Evolutionary conservation across 2,113 vertebrate genomes (phyloP).

Genomic region (Microtus richardsoni): DNA sequence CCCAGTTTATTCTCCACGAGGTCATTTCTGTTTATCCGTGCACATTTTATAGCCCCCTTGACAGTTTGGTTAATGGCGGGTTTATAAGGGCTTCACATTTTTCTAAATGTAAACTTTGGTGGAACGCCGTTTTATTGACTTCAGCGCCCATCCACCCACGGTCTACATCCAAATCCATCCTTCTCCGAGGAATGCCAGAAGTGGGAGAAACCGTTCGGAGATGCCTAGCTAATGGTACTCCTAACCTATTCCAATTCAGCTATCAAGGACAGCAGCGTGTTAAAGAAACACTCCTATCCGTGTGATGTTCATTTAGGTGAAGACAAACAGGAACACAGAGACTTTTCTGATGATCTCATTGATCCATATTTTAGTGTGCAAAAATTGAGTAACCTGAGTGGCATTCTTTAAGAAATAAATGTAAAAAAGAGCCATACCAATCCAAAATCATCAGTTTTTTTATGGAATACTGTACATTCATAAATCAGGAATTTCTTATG

Average conservation of each 20-base stretch:
- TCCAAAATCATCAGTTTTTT: background rate
- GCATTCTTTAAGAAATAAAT: background rate
- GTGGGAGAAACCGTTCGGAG: background rate
- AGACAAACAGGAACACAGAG: background rate
- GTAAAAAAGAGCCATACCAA: background rate
- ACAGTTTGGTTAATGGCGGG: background rate
- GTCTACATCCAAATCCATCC: background rate
- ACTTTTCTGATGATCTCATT: background rate
- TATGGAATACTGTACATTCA: background rate
- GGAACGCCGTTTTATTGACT: conserved; percentile 31
- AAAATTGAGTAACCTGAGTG: conserved; percentile 7
- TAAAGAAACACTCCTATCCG: background rate
- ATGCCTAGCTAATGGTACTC: background rate
- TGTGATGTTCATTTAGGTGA: background rate
- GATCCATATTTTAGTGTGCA: conserved; percentile 1
- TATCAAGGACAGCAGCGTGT: background rate
- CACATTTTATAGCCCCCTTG: conserved; percentile 7
- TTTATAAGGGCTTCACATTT: conserved; percentile 51
- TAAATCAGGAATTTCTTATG: background rate
- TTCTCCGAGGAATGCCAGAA: background rate
- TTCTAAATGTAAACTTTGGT: conserved; percentile 37
- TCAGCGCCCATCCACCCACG: background rate
- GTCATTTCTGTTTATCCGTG: conserved; percentile 10
- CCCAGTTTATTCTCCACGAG: background rate
- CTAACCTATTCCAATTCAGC: background rate